Percentiles rank a stretch among this genome's conserved stretches.
Evolutionary conservation across 1,140 invertebrate genomes (phyloP).

Genomic region (Pinna nobilis): DNA sequence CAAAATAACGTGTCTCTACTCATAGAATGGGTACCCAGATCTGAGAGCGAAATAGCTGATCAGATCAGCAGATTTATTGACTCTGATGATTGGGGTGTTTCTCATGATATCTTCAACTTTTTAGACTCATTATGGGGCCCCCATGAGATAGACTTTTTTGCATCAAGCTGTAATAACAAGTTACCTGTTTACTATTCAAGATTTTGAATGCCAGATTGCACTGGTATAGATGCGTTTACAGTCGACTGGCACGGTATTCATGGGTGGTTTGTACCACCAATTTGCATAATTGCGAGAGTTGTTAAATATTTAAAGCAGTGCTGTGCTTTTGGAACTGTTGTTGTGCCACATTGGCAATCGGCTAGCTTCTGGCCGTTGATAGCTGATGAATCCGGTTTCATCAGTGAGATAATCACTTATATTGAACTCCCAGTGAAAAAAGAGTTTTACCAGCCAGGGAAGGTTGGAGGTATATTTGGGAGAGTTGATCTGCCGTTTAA

Average conservation of each 20-base stretch:
- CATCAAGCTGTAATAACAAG: conserved; percentile 19
- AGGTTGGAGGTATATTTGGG: background rate
- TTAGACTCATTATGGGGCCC: conserved; percentile 12
- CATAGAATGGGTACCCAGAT: conserved; percentile 38
- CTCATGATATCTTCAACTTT: conserved; percentile 1
- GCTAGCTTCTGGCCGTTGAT: conserved; percentile 15
- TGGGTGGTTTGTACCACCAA: conserved; percentile 14
- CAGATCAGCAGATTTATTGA: conserved; percentile 16
- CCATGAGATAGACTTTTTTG: conserved; percentile 34
- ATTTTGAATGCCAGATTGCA: background rate
- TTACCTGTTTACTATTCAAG: conserved; percentile 18
- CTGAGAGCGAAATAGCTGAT: conserved; percentile 31
- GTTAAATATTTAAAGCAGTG: background rate
- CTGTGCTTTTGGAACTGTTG: background rate
- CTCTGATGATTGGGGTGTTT: conserved; percentile 17
- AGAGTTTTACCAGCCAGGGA: conserved; percentile 12
- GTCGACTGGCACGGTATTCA: background rate
- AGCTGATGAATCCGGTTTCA: background rate
- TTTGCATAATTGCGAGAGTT: background rate
- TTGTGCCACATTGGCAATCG: conserved; percentile 13
- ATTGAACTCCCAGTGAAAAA: background rate
- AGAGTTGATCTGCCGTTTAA: background rate
- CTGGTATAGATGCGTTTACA: conserved; percentile 15
- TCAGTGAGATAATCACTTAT: background rate
- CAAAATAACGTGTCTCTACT: conserved; percentile 24